Evolutionary conservation across 2,888 invertebrate genomes (phyloP).

Genomic region (Drosophila vallismaia): DNA sequence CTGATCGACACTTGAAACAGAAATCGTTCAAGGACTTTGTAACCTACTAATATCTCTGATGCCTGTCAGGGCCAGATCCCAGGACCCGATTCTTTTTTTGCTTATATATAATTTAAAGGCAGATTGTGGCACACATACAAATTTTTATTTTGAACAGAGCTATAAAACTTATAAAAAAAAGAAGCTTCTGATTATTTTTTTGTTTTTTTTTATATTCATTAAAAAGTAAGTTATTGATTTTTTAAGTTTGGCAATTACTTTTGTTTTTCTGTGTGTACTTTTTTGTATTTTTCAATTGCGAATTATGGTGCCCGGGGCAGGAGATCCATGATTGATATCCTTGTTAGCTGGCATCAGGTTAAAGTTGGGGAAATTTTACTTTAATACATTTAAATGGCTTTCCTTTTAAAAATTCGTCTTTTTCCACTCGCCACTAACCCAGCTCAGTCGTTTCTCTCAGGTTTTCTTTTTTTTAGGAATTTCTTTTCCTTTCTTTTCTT

Average conservation of each 20-base stretch:
- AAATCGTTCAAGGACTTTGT: conserved; percentile 8
- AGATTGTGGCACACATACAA: not conserved
- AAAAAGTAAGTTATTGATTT: not conserved
- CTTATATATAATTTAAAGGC: not conserved
- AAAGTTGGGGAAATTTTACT: conserved; percentile 42
- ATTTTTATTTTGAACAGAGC: not conserved
- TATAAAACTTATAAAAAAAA: not conserved
- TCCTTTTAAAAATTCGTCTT: conserved; percentile 37
- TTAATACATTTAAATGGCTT: conserved; percentile 69
- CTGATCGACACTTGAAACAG: conserved; percentile 35
- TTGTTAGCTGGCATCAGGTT: conserved; percentile 42
- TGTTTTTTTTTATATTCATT: not conserved
- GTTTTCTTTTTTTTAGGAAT: conserved; percentile 23
- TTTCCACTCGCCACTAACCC: conserved; percentile 11
- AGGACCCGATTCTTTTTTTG: not conserved
- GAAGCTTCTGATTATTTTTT: not conserved
- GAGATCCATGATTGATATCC: conserved; percentile 10
- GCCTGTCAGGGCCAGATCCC: conserved; percentile 4
- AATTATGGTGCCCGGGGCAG: not conserved
- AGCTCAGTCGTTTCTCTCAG: conserved; percentile 23
- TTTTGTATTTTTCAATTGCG: conserved; percentile 1
- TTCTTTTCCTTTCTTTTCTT: conserved; percentile 12
- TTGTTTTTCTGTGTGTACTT: not conserved
- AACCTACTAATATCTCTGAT: conserved; percentile 6
- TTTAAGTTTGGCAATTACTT: not conserved